Base-by-base conservation (phyloP, 2,113 vertebrate species). In the Ageneiosus marmoratus region DNA sequence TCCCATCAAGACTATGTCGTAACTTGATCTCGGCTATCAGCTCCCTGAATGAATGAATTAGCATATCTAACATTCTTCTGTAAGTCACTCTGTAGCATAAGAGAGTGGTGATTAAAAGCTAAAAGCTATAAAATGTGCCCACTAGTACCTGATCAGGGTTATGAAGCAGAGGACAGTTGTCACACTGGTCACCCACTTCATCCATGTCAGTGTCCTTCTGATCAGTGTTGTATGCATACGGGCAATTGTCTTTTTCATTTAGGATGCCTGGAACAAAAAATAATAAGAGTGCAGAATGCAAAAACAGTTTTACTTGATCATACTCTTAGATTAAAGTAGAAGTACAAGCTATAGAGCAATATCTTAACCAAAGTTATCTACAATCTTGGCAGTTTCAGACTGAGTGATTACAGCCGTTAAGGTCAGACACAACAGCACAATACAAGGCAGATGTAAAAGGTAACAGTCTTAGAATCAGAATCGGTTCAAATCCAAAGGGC, bases 111-210 rank as follows among this genome's bases (percentile, higher is more conserved):
- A 34, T 27, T 34, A n/a, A n/a, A n/a, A n/a, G 29, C 29, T 51
- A 34, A 20, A 34, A n/a, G n/a, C n/a, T 55, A 10, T 6, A 41
- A 22, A 34, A 55, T 76, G 20, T 37, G 11, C 18, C 29, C 24
- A 62, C 18, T 53, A 70, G 20, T 88, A 93, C 93, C 91, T 93
- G 97, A 15, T 98, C 96, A 1, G 97, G 96, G 89, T 99, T 99
- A 90, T 98, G 96, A 91, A 98, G 92, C 86, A 98, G 62, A 0
- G 97, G 97, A 74, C 98, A 99, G 77, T 99, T 99, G 91, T 99
- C 98, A 86, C 98, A 99, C 82, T 98, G 97, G 89, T 99, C 98
- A 2, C 98, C 98, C 69, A 98, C 96, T 16, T 96, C 96, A 79
- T 99, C 98, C 83, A 95, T 93, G 34, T 99, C 98, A 0, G 95